Base-by-base conservation (phyloP, 64 coral and sea anemone species). In the Catalaphyllia jardinei region DNA sequence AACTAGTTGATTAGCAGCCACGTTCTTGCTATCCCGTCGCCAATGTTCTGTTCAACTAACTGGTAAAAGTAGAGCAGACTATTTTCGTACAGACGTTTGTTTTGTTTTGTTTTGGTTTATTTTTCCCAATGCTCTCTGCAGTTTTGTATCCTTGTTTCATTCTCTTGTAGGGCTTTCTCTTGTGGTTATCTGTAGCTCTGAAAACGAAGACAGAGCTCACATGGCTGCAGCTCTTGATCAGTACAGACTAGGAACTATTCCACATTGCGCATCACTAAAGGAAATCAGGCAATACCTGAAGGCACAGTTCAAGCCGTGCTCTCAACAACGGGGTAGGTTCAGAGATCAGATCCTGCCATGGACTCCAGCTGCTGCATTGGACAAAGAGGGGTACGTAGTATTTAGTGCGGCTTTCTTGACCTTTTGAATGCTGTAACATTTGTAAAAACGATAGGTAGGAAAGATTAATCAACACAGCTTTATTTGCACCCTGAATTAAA, bases 161-260 rank as follows among this genome's bases (percentile, higher is more conserved):
- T 63, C 14, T 28, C 60, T 31, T 87, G 62, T 63, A 96, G 94
- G 49, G 18, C 64, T 86, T 27, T 77, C 72, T 31, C 90, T 96
- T 29, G 94, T 92, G 42, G 86, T 92, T 8, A 79, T 96, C 71
- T 96, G 94, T 62, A 96, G 94, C 42, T 92, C 85, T 57, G 94
- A 96, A 61, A 91, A 96, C 11, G 94, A 96, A 59, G 90, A 89
- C 31, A 91, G 86, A 24, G 86, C 94, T 20, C 90, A 92, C 25
- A 96, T 96, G 75, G 94, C 88, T 62, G 87, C 94, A 31, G 94
- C 90, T 62, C 60, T 96, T 63, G 94, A 96, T 72, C 77, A 96
- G 54, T 86, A 92, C 79, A 91, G 90, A 9, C 54, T 89, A 27
- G 18, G 73, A 4, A 88, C 78, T 29, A 80, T 83, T 4, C 90